Base-by-base conservation (phyloP, 2,113 vertebrate species). In the Xerus inauris region DNA sequence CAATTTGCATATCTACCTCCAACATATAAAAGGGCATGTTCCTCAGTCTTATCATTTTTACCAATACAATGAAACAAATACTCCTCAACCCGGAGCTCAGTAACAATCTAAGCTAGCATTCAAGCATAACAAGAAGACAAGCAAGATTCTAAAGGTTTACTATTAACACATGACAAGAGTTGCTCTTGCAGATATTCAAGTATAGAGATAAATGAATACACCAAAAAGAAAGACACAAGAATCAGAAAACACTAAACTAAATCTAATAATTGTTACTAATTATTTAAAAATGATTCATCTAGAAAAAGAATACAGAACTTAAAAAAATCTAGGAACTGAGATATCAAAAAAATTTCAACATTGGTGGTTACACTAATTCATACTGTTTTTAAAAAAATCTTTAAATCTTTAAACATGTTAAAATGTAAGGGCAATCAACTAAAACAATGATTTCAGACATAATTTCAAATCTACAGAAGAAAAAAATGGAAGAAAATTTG, bases 191-290 rank as follows among this genome's bases (percentile, higher is more conserved):
- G 20, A 71, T 77, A 64, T 28, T 96, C 13, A 81, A 49, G 47
- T 54, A 90, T 2, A 80, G 6, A 65, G 30, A 81, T 16, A 93
- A 51, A 69, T 51, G 3, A 81, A 65, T 30, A 47, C 12, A 40
- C 16, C 10, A 32, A 73, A 80, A 90, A 73, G 30, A 26, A 90
- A 64, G 26, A 47, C 22, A 17, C 16, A 40, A 80, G 7, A 92
- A 57, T 77, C 77, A 94, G 45, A 40, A 73, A 72, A 92, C 30
- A 72, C 49, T 57, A 94, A 88, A 89, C 35, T 80, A 73, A 92
- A 89, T 30, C 51, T 84, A 88, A 6, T 20, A 76, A 59, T 22
- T 42, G 24, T 30, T 89, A 32, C 28, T 42, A 80, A 89, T 14
- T 91, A 19, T 73, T 89, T n/a, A 89, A 92, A 94, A 86, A 30